Base-by-base conservation (phyloP, 2,113 vertebrate species). In the Albula goreensis region DNA sequence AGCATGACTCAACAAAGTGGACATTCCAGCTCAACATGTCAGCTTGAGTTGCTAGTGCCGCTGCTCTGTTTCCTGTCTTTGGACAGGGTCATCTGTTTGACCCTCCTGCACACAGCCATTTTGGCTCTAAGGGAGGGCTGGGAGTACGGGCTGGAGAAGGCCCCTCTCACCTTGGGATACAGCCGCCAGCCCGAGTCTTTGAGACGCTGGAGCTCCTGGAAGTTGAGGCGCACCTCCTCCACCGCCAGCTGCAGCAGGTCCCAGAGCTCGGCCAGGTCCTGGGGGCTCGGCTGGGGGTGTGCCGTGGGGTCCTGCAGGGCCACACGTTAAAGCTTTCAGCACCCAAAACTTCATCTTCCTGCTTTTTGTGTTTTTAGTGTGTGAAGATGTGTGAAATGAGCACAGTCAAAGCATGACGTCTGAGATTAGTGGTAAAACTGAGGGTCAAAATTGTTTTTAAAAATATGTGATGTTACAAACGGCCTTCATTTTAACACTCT, bases 181-280 rank as follows among this genome's bases (percentile, higher is more conserved):
- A 95, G 94, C 91, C 96, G 96, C 96, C 96, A 97, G 87, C 95
- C 96, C 0, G 96, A 96, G 90, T 95, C 95, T 92, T 96, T 96
- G 86, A 97, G 94, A 90, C 96, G 94, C 91, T 96, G 95, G 85
- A 97, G 94, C 93, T 96, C 96, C 12, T 94, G 91, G 2, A 97
- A 97, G 90, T 96, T 96, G 93, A 96, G 94, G 87, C 95, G 96
- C 90, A 97, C 96, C 0, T 97, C 96, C 91, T 97, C 96, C 1
- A 97, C 95, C 80, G 96, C 96, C 88, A 97, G 94, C 92, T 97
- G 96, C 86, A 97, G 93, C 89, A 97, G 95, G 91, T 96, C 96
- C 96, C 96, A 97, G 92, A 96, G 96, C 88, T 96, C 96, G 1
- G 96, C 96, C 92, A 97, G 92, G 90, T 97, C 96, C 93, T 96